These are phyloP conservation scores for Pachliopta kotzebuea DNA, from an alignment of 2,888 invertebrate genomes.

Conservation along the genomic window DNA sequence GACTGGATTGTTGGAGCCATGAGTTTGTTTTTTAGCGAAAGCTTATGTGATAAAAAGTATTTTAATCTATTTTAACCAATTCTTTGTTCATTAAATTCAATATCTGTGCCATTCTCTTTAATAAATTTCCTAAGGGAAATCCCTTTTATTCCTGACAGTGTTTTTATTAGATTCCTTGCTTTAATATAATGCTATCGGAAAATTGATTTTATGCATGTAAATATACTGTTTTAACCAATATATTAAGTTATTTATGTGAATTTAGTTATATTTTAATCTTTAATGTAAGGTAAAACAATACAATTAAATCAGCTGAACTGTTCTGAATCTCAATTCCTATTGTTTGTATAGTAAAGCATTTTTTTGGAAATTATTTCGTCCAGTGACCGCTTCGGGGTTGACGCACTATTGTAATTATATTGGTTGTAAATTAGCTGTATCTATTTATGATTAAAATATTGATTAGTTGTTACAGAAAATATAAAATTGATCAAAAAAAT, in stretches of 20 bases:
- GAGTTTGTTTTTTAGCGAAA: conserved; percentile 58
- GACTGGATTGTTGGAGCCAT: conserved; percentile 60
- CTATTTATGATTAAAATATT: conserved; percentile 77
- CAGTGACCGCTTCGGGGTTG: conserved; percentile 65
- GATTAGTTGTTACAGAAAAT: conserved; percentile 81
- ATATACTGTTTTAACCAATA: conserved; percentile 58
- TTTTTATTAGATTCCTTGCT: conserved; percentile 47
- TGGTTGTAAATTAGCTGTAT: conserved; percentile 74
- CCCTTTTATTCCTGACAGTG: conserved; percentile 61
- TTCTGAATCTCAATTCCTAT: conserved; percentile 73
- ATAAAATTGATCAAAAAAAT: conserved; percentile 71
- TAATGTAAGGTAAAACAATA: conserved; percentile 45
- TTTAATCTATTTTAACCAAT: conserved; percentile 53
- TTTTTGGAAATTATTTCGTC: conserved; percentile 72
- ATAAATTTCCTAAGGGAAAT: conserved; percentile 32
- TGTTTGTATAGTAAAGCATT: conserved; percentile 64
- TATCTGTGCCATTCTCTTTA: conserved; percentile 63
- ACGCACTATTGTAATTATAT: conserved; percentile 61
- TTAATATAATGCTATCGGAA: conserved; percentile 49
- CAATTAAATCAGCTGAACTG: conserved; percentile 76
- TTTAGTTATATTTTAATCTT: conserved; percentile 54
- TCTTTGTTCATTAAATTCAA: conserved; percentile 2
- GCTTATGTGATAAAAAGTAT: conserved; percentile 71
- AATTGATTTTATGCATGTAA: conserved; percentile 65
- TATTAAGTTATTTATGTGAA: conserved; percentile 78